A percentile compares a stretch with the other conserved stretches of the same genome.
Conservation (phyloP, 2,888 invertebrate species). For the Lypha dubia region DNA sequence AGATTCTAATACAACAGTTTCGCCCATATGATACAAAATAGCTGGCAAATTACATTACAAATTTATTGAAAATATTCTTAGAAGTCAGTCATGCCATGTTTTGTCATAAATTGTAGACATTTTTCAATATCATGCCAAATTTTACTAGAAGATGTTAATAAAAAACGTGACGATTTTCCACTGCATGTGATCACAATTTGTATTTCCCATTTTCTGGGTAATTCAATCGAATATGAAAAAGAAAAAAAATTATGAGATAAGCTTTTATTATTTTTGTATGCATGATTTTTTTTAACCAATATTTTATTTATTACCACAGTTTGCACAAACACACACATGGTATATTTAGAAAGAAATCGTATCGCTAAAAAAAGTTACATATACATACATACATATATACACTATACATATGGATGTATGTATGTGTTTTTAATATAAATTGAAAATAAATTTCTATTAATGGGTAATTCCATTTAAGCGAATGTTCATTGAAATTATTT, state of each 20-base stretch:
- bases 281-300: background rate
- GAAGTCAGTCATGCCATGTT: background rate
- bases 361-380: background rate
- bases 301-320: background rate
- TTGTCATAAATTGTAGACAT: background rate
- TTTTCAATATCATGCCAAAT: conserved; percentile 39
- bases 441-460: no score
- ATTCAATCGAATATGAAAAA: conserved; percentile 11
- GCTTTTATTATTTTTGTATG: background rate
- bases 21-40: background rate
- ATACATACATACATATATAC: no score
- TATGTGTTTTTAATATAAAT: background rate
- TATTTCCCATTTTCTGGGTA: conserved; percentile 3
- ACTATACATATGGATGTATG: no score
- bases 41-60: background rate
- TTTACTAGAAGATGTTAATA: conserved; percentile 32
- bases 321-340: background rate
- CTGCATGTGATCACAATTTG: conserved; percentile 38
- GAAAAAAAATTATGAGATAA: background rate
- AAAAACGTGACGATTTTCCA: conserved; percentile 49
- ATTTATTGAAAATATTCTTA: background rate
- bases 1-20: no score
- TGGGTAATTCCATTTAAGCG: no score
- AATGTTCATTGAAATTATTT: no score
- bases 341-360: background rate